Evolutionary conservation across 2,888 invertebrate species (phyloP).

Genomic region (Amiota communis): DNA sequence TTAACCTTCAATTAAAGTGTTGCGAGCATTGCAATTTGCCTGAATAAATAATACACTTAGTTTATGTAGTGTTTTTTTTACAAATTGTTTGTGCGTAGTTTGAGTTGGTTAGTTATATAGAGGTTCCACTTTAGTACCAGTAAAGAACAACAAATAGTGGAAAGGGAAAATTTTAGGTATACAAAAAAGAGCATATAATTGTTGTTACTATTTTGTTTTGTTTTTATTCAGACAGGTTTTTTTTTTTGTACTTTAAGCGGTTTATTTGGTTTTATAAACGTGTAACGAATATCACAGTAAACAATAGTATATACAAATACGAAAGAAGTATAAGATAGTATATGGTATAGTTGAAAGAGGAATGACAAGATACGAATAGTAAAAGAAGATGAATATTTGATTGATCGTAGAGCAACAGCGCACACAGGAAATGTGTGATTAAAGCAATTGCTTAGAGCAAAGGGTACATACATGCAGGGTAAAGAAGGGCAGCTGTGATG

Average conservation of each 20-base stretch:
- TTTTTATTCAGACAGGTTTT: constrained; percentile 10
- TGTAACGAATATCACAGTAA: no score
- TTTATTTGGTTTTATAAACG: no score
- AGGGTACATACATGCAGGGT: not conserved
- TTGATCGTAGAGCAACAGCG: not conserved
- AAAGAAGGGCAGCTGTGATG: not conserved
- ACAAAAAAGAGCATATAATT: not conserved
- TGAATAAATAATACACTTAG: constrained; percentile 14
- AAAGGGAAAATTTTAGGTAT: not conserved
- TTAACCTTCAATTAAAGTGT: constrained; percentile 47
- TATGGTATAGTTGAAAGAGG: not conserved
- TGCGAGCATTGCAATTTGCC: constrained; percentile 9
- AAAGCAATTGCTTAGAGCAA: not conserved
- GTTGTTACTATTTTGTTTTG: not conserved
- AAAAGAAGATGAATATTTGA: no score
- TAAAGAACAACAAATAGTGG: not conserved
- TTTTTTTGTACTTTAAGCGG: not conserved
- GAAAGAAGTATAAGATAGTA: no score
- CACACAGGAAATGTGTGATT: constrained; percentile 3
- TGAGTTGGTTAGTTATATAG: not conserved
- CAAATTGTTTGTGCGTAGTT: not conserved
- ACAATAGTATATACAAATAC: no score
- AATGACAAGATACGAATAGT: not conserved
- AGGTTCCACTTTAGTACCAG: no score
- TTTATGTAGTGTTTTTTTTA: no score